phyloP scores from a whole-genome alignment of 2,797 vertebrate species.

The Meda fulgida region DNA sequence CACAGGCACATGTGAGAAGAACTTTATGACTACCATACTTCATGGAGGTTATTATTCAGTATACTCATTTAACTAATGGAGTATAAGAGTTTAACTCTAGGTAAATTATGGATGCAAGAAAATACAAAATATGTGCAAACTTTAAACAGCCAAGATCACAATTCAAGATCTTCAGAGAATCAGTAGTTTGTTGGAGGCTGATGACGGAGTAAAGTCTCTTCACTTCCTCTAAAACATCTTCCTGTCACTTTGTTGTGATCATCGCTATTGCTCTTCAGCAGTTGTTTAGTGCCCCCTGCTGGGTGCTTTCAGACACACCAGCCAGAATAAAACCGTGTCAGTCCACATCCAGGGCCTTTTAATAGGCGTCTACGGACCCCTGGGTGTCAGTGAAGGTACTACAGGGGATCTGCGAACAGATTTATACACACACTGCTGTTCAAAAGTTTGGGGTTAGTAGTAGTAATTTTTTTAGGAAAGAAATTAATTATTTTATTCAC shows the following conservation, averaged over 20 bases:
- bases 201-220: neutral
- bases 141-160: neutral
- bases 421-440: neutral
- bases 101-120: neutral
- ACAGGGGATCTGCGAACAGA: neutral
- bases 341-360: conserved; percentile 1
- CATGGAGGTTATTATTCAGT: neutral
- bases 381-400: neutral
- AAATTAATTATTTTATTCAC: too few relatives aligned
- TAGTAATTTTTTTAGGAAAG: too few relatives aligned
- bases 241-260: neutral
- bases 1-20: conserved; percentile 80
- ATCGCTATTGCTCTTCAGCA: neutral
- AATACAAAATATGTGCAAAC: neutral
- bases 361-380: neutral
- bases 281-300: conserved; percentile 41
- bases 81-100: neutral
- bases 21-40: neutral
- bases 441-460: neutral
- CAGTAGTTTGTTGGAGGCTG: neutral
- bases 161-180: neutral
- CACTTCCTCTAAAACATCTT: neutral
- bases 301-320: conserved; percentile 27
- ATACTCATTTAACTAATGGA: neutral
- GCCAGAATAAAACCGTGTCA: neutral